Base-by-base conservation (phyloP, 2,113 vertebrate genomes). In the Bagarius yarrelli region DNA sequence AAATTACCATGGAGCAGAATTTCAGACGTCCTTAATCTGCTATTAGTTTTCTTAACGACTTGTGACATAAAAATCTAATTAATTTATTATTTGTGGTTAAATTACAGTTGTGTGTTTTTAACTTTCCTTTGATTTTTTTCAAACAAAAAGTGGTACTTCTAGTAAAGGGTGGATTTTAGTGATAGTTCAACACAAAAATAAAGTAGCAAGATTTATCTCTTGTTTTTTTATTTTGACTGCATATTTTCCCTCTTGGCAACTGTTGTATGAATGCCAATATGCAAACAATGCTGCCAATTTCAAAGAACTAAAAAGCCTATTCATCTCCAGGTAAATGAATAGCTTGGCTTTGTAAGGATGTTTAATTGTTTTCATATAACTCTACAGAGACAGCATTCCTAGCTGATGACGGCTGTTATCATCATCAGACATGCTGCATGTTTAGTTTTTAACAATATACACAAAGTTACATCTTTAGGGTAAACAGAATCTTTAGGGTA, bases 301-400 rank as follows among this genome's bases (percentile, higher is more conserved):
- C 77, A 57, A 30, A 69, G 40, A 2, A 44, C 47, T 23, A 78
- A 56, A 78, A 14, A 55, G 11, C 1, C 19, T 23, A 44, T 69
- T 40, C 15, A 56, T 69, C 11, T 19, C 32, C 36, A 40, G 19
- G 30, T 27, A 5, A 47, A 34, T 13, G 27, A 12, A n/a, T 34
- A 78, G 21, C 32, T 71, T 44, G 19, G 27, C 15, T 25, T 11
- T 12, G 70, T 34, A 50, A 52, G 16, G 60, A 30, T 15, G 52
- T 32, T 40, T 30, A 23, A 72, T 73, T 72, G 71, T 72, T 36
- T 78, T n/a, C 4, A 36, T 18, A 71, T 23, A 27, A 72, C 18
- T 32, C 34, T 63, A 27, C 32, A 61, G 67, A 16, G 8, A 72
- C 11, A 14, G 23, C 30, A 34, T 78, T 47, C 44, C 61, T 9